Conservation (phyloP, 1,140 invertebrate species). For the Diachasmimorpha longicaudata region DNA sequence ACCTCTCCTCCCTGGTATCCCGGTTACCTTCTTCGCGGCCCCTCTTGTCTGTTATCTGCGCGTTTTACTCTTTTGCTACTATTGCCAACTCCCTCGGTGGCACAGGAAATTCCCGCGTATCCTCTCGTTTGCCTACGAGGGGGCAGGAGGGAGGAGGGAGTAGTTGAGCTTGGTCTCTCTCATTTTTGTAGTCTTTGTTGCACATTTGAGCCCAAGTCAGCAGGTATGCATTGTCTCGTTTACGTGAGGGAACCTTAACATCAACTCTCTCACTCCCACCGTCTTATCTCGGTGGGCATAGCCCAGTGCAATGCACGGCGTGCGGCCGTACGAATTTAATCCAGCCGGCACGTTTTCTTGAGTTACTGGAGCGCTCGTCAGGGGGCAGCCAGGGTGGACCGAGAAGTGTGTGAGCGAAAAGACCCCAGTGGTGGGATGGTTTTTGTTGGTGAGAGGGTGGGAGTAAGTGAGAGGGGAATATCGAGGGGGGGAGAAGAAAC, state of each 20-base stretch:
- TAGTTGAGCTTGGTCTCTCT: constrained; percentile 24
- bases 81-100: no score
- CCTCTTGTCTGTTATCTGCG: not conserved
- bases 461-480: constrained; percentile 23
- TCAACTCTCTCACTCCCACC: not conserved
- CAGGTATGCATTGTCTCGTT: not conserved
- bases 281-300: not conserved
- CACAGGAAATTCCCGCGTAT: no score
- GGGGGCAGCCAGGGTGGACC: constrained; percentile 45
- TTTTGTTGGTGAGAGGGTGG: constrained; percentile 22
- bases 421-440: constrained; percentile 33
- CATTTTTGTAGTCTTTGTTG: not conserved
- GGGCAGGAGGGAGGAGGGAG: not conserved
- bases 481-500: constrained; percentile 6
- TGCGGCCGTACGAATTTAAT: constrained; percentile 53
- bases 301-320: not conserved
- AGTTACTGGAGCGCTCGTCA: constrained; percentile 53
- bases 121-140: no score
- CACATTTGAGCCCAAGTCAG: not conserved
- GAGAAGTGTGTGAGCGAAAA: constrained; percentile 34
- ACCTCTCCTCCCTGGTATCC: constrained; percentile 54
- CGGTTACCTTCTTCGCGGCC: constrained; percentile 32
- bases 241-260: not conserved
- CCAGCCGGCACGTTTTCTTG: constrained; percentile 53
- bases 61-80: constrained; percentile 24